Evolutionary conservation across 2,113 vertebrate species (phyloP), one percentile per base, ranked within the genome.

Genomic region (Pterophyllum scalare): DNA sequence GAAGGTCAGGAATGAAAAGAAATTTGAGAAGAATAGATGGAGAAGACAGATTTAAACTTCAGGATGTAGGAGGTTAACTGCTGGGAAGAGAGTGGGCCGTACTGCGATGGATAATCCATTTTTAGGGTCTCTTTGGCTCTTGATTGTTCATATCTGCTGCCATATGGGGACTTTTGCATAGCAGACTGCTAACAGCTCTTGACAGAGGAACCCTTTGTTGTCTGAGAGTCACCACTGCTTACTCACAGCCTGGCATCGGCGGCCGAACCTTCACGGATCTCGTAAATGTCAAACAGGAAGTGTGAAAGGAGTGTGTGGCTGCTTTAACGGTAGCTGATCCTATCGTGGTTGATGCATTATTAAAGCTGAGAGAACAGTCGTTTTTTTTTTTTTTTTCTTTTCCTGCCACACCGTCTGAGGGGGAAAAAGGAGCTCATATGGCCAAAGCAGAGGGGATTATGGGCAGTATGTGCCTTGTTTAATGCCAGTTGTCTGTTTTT

Each of bases 81-180:
- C 80, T 86, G 89, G 84, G 86, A 90, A 93, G 78, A 83, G 88
- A 89, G 92, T 85, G 88, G 92, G 90, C 85, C 11, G 77, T 11
- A 58, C 75, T 31, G 75, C 6, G 13, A 57, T 59, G 84, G 84
- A 65, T 85, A 79, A 89, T 88, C 87, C 88, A 87, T 87, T 90
- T 91, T 87, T 80, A 84, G 78, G 79, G 60, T 84, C 59, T 31
- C n/a, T 9, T 35, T 65, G 62, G 65, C 40, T 43, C 61, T 49
- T 26, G 24, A 31, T 4, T 22, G 38, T 7, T 81, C 33, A 75
- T 40, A 72, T 59, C 14, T 61, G 38, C 57, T 59, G 31, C 58
- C 8, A 15, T 70, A 8, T 72, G 22, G 70, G 1, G 28, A 35
- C 54, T 57, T 38, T 38, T 14, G 72, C 64, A 76, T 11, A 12